Evolutionary conservation across 2,113 vertebrate species (phyloP), one percentile per base, ranked within the genome.

Genomic region (Accipiter cooperii): DNA sequence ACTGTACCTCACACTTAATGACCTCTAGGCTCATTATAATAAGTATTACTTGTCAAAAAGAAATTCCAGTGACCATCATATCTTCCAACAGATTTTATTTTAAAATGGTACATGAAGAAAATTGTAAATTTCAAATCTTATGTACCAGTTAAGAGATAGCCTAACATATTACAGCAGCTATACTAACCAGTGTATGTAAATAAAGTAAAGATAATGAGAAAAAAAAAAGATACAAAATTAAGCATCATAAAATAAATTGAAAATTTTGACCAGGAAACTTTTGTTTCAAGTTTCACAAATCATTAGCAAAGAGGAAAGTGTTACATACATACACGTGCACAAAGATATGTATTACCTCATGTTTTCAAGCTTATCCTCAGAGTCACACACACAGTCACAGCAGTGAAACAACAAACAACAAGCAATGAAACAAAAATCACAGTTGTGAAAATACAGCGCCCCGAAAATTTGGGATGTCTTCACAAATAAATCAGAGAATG

Each of bases 11-110:
- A 96, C n/a, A 94, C 14, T 78, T 66, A 85, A 76, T 46, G 77
- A 97, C 61, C 74, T 52, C 58, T 47, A 92, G 44, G 9, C 74
- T 96, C 64, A 92, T 93, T 91, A 82, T 42, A 94, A 29, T 74
- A 96, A 88, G 64, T 92, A 51, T 28, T 94, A 92, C 90, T 97
- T 96, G 49, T 96, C 79, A 84, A 93, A 96, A 88, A 71, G 44
- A 61, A 70, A 94, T 34, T 68, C 21, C 47, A 84, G 15, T 90
- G 5, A 66, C 42, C 68, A 71, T 34, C 65, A 46, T 40, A 84
- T 81, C 83, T 42, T 93, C 9, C 89, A 93, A 87, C 24, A 76
- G 47, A 73, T 75, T 76, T 91, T 25, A 46, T 73, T 95, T 94
- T 60, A 20, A 90, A 97, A 79, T 33, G 5, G 42, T 18, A 64